Evolutionary conservation across 2,113 vertebrate species (phyloP).

Genomic region (Pelmatolapia mariae): DNA sequence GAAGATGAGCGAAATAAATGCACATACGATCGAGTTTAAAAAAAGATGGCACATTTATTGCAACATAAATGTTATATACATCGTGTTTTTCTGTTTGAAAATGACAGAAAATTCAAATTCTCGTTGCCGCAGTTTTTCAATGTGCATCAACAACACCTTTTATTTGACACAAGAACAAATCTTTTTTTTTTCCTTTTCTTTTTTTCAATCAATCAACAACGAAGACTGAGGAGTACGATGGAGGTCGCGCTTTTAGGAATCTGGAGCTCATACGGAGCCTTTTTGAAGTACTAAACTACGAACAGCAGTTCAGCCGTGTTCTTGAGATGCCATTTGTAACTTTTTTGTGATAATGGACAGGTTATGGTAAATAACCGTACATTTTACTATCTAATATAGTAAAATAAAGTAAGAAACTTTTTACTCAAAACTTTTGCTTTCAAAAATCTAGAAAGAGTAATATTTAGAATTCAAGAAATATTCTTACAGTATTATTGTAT

Average conservation of each 20-base stretch:
- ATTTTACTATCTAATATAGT: slow-evolving; percentile 99
- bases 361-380: slow-evolving; percentile 98
- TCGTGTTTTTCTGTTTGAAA: slow-evolving; percentile 92
- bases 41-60: slow-evolving; percentile 99
- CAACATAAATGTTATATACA: slow-evolving; percentile 99
- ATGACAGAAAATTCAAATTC: slow-evolving; percentile 91
- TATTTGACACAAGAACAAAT: slow-evolving; percentile 89
- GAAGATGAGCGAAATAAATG: slow-evolving; percentile 60
- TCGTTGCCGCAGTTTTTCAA: slow-evolving; percentile 82
- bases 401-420: slow-evolving; percentile 99
- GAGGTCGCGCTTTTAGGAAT: slow-evolving; percentile 84
- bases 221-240: slow-evolving; percentile 84
- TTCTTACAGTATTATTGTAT: slow-evolving; percentile 99
- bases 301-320: slow-evolving; percentile 86
- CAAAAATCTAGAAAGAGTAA: slow-evolving; percentile 99
- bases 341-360: slow-evolving; percentile 93
- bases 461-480: slow-evolving; percentile 99
- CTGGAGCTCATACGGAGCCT: slow-evolving; percentile 84
- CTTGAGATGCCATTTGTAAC: slow-evolving; percentile 88
- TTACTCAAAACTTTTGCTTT: slow-evolving; percentile 99
- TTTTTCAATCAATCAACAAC: slow-evolving; percentile 78
- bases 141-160: slow-evolving; percentile 90
- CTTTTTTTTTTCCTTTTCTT: background rate
- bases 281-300: slow-evolving; percentile 82
- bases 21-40: slow-evolving; percentile 82